These are phyloP conservation scores for Chlorodrepanis virens DNA, from an alignment of 2,113 vertebrate species.

Conservation along the genomic window DNA sequence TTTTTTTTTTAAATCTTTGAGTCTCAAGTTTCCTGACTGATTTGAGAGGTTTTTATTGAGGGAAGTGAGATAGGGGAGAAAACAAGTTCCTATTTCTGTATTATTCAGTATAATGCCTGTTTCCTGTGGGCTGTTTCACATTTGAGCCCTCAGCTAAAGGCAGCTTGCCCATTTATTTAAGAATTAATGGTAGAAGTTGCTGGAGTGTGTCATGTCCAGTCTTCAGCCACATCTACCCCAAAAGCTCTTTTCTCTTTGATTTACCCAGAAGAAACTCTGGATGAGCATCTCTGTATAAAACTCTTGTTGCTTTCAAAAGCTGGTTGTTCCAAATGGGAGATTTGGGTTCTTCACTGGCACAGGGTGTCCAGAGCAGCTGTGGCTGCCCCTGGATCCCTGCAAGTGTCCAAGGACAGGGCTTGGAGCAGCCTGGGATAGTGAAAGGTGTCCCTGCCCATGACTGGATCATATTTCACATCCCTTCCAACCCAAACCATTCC, in stretches of 20 bases:
- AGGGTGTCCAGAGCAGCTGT: neutral
- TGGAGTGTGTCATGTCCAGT: neutral
- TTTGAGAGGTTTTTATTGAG: neutral
- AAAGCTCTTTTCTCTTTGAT: neutral
- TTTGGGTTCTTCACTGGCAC: neutral
- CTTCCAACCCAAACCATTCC: neutral
- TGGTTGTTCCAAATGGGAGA: neutral
- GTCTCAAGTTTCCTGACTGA: fast-evolving
- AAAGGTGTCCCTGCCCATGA: neutral
- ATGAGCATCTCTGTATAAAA: fast-evolving
- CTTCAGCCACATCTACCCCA: neutral
- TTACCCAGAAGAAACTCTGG: neutral
- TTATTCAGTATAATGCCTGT: fast-evolving
- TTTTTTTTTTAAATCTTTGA: no score
- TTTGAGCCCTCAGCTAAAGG: neutral
- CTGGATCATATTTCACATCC: neutral
- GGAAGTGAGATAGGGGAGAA: neutral
- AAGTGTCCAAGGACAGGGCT: neutral
- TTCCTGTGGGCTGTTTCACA: neutral
- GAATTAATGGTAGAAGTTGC: neutral
- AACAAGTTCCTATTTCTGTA: neutral
- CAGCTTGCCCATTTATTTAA: neutral
- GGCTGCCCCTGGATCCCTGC: neutral
- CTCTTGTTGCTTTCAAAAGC: neutral
- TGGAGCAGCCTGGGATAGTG: fast-evolving